Base-by-base conservation (phyloP, 2,113 vertebrate species). In the Larimichthys crocea region DNA sequence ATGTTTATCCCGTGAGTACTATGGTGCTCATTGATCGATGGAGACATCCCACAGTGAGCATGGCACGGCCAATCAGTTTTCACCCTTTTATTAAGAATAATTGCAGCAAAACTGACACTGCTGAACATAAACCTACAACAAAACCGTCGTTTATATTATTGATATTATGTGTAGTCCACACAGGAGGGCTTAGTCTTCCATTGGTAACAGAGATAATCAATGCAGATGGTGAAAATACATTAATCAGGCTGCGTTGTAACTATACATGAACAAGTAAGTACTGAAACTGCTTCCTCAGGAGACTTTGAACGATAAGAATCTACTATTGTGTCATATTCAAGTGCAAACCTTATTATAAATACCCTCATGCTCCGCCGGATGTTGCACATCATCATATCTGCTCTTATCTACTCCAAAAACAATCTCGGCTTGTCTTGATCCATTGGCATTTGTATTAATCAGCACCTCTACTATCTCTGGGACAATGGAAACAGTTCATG, bases 391-490 rank as follows among this genome's bases (percentile, higher is more conserved):
- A 69, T 59, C 57, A 49, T 19, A 24, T 56, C 31, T 53, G 66
- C 3, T 3, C n/a, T 56, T 78, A 50, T 68, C 42, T 40, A 22
- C 14, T 10, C 17, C 11, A 15, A 50, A 48, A 59, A 19, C 11
- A 57, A 26, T 56, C 11, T 56, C 10, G 19, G 40, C 40, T 61
- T 82, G 53, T 62, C 56, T 46, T 40, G n/a, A 59, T 56, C n/a
- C 22, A 42, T 49, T 70, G 24, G 55, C 64, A 68, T 26, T 24
- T 12, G 29, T 20, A 69, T 78, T 68, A 67, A 60, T 67, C 63
- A 76, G 74, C 9, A 44, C 4, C 49, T 55, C 6, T 15, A 22
- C 48, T 65, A 53, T 75, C 46, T 60, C 24, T 26, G 42, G 3
- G 20, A 15, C 29, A n/a, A 68, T 19, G 19, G n/a, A 52, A 31